Base-by-base conservation (phyloP, 2,113 vertebrate species). In the Platysteira castanea region DNA sequence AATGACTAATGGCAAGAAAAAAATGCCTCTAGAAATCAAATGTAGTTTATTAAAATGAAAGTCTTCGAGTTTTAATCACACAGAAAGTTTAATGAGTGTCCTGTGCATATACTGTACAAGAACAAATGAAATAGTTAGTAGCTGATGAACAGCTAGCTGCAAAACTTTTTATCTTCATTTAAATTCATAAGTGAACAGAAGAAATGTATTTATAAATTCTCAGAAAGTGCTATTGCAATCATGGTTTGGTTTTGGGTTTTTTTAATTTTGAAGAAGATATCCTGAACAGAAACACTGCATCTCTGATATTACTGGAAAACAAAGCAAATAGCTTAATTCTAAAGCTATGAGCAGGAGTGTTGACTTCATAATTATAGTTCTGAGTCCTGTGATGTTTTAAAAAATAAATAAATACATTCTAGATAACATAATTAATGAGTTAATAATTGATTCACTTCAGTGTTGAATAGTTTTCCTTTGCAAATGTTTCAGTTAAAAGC, bases 1-100 rank as follows among this genome's bases (percentile, higher is more conserved):
- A 83, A 87, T 93, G 50, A 93, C 59, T 82, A 96, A 90, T 90
- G 39, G 41, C 50, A 88, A 67, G 63, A 53, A 67, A 93, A 90
- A 83, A 80, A 65, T 14, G 23, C n/a, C 49, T 85, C 86, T 75
- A 44, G 87, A 89, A 90, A 83, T 50, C 70, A 91, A 56, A 81
- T 57, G 49, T 61, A 33, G 8, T 61, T 84, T 69, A 73, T 76
- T 79, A 53, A 89, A 81, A 87, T 79, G 53, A 33, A 84, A 41
- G 10, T 44, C 76, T 18, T 33, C 30, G 2, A 77, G 27, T 82
- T 94, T 91, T 94, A 95, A 90, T 89, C 54, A 79, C 15, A 69
- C 10, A 52, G 69, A 26, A 87, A 65, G 7, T 70, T 83, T 74
- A 82, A 88, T 68, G 35, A 67, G 15, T 2, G 9, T 84, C 47